These are phyloP conservation scores for Selenia dentaria DNA, from an alignment of 2,888 invertebrate species.

Conservation along the genomic window DNA sequence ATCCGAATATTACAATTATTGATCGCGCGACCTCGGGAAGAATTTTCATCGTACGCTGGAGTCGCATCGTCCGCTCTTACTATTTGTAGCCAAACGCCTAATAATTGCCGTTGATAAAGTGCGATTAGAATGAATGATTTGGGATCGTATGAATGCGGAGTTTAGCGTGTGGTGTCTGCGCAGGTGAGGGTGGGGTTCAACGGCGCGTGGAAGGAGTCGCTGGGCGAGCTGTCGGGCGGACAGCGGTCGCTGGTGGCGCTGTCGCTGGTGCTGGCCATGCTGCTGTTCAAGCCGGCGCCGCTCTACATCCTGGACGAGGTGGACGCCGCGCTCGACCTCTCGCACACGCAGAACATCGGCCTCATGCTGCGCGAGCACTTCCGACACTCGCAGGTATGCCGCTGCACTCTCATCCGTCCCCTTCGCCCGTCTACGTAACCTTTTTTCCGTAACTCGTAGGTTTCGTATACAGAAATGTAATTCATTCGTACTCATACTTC, in stretches of 20 bases:
- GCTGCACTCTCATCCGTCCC: not conserved
- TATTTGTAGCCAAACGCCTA: too few species aligned
- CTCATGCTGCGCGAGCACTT: constrained; percentile 90
- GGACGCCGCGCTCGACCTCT: constrained; percentile 98
- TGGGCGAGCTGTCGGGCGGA: constrained; percentile 98
- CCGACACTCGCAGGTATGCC: constrained; percentile 17
- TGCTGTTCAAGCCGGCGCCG: constrained; percentile 98
- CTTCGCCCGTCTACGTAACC: too few species aligned
- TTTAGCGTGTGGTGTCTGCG: not conserved
- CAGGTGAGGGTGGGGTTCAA: constrained; percentile 92
- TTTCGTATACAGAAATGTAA: too few species aligned
- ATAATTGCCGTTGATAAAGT: too few species aligned
- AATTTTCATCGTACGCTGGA: too few species aligned
- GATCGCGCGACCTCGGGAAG: too few species aligned
- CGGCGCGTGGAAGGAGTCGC: constrained; percentile 97
- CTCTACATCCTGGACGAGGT: constrained; percentile 99
- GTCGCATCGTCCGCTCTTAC: too few species aligned
- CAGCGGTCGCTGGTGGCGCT: constrained; percentile 98
- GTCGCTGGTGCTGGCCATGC: constrained; percentile 97
- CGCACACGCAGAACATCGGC: constrained; percentile 99
- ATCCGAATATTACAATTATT: too few species aligned
- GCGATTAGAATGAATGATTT: too few species aligned
- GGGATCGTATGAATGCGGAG: too few species aligned
- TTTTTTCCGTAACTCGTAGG: too few species aligned
- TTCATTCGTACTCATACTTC: too few species aligned